A percentile compares a stretch with the other conserved stretches of the same genome.
Evolutionary conservation across 2,888 invertebrate species (phyloP).

Genomic region (Drosophila bunnanda): DNA sequence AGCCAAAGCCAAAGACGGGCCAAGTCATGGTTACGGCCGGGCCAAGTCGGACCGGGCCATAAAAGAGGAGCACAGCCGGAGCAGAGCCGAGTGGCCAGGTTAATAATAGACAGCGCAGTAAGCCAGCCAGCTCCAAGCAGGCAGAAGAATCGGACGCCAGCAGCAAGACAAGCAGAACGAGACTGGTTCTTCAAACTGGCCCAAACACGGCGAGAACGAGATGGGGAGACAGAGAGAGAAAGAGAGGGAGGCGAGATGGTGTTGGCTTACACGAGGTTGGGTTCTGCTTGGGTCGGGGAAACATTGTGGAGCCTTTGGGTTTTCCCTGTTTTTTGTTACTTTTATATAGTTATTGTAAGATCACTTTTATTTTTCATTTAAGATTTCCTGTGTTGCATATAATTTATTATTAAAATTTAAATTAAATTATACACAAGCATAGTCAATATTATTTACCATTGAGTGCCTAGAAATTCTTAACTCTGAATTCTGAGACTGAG

Average conservation of each 20-base stretch:
- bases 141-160: constrained; percentile 29
- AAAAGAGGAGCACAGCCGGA: constrained; percentile 56
- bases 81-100: constrained; percentile 72
- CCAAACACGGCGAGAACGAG: background rate
- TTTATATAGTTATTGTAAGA: background rate
- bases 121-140: constrained; percentile 17
- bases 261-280: constrained; percentile 64
- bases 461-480: background rate
- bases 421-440: background rate
- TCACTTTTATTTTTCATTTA: background rate
- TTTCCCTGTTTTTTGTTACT: background rate
- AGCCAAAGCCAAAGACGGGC: constrained; percentile 46
- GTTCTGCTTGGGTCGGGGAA: constrained; percentile 17
- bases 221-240: background rate
- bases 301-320: constrained; percentile 5
- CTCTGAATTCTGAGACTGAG: too few relatives aligned
- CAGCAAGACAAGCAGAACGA: constrained; percentile 64
- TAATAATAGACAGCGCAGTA: constrained; percentile 68
- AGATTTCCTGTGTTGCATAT: background rate
- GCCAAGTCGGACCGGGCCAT: constrained; percentile 74
- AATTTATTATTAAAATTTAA: background rate
- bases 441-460: background rate
- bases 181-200: constrained; percentile 60
- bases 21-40: constrained; percentile 51
- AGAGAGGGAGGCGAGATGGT: constrained; percentile 28